Conservation (phyloP, 30 jellyfish, hydroid and myxozoan genomes). For the Aurelia aurita region DNA sequence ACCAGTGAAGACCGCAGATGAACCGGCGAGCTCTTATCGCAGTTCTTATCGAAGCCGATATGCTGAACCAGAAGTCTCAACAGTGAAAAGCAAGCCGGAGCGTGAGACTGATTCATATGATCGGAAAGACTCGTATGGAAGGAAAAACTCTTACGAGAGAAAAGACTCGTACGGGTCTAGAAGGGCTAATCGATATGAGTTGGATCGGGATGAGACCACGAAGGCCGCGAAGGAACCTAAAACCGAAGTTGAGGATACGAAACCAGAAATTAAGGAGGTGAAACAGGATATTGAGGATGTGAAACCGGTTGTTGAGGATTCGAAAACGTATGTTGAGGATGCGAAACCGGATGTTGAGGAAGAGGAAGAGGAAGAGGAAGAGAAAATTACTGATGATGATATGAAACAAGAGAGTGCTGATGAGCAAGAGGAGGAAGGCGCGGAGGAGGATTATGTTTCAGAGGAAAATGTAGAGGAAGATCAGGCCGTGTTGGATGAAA, state of each 20-base stretch:
- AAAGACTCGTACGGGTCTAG: conserved; percentile 1
- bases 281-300: conserved; percentile 10
- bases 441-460: conserved; percentile 34
- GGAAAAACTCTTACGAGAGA: conserved; percentile 13
- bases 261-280: conserved; percentile 15
- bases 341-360: neutral
- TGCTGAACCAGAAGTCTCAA: neutral
- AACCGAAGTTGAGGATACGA: conserved; percentile 19
- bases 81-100: neutral
- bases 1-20: conserved; percentile 5
- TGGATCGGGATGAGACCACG: neutral
- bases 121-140: neutral
- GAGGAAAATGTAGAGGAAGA: conserved; percentile 42
- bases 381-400: conserved; percentile 19
- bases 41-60: conserved; percentile 29
- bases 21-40: conserved; percentile 23
- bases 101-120: neutral
- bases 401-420: conserved; percentile 11
- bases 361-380: conserved; percentile 1
- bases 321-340: neutral
- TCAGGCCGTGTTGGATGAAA: conserved; percentile 20
- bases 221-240: conserved; percentile 8
- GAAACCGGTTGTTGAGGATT: neutral
- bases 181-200: neutral
- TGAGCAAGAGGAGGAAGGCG: conserved; percentile 20